Evolutionary conservation across 2,113 vertebrate species (phyloP).

Genomic region (Campylomormyrus tamandua): DNA sequence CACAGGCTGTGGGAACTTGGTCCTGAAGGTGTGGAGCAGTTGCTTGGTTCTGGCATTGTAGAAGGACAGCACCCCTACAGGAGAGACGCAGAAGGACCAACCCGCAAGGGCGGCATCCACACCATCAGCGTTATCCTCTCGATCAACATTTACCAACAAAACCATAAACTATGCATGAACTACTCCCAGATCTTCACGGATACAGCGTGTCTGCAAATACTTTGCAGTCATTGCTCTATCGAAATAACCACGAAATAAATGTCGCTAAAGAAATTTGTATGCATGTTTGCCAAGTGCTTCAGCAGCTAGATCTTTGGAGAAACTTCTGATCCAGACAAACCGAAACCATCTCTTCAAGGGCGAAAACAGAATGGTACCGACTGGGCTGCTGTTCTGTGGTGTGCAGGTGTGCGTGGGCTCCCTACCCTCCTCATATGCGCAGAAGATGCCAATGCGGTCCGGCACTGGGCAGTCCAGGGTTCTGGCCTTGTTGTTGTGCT

Average conservation of each 20-base stretch:
- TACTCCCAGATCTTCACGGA: background rate
- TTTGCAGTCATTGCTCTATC: background rate
- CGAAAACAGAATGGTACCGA: background rate
- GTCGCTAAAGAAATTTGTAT: background rate
- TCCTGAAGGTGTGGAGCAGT: conserved; percentile 82
- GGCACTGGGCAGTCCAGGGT: conserved; percentile 78
- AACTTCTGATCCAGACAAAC: background rate
- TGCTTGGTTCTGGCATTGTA: conserved; percentile 83
- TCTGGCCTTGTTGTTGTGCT: conserved; percentile 93
- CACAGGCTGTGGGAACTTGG: conserved; percentile 83
- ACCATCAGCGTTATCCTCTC: background rate
- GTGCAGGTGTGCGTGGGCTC: background rate
- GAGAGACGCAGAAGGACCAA: background rate
- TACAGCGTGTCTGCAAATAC: background rate
- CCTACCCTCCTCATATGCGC: conserved; percentile 85
- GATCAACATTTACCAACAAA: background rate
- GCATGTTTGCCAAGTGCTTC: background rate
- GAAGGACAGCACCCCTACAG: conserved; percentile 80
- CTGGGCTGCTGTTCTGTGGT: background rate
- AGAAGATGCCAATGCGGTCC: conserved; percentile 78
- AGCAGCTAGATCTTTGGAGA: background rate
- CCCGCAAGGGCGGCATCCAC: background rate
- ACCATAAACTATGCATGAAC: background rate
- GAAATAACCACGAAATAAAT: background rate
- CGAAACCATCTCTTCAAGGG: background rate